Conservation (phyloP, 2,797 vertebrate species). For the Myotis vivesi region DNA sequence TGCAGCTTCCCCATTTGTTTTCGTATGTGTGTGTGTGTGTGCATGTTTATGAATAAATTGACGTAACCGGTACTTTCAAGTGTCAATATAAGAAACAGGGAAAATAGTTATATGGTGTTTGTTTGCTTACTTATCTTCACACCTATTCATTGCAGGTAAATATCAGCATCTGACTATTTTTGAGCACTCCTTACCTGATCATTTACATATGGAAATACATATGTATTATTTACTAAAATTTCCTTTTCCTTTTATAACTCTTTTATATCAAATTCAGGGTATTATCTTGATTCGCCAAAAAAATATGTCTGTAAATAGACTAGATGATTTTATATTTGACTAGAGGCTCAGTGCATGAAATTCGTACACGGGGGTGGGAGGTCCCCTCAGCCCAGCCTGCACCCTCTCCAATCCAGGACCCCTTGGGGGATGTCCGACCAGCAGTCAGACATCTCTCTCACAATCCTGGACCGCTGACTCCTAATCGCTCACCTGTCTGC, state of each 20-base stretch:
- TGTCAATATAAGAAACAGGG: background rate
- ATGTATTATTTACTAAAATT: background rate
- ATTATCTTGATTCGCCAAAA: background rate
- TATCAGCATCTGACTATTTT: background rate
- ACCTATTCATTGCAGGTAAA: background rate
- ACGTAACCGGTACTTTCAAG: background rate
- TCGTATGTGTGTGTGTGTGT: background rate
- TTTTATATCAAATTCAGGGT: background rate
- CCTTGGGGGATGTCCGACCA: too few species aligned
- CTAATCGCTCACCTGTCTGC: too few species aligned
- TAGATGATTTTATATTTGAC: background rate
- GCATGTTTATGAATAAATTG: background rate
- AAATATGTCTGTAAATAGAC: background rate
- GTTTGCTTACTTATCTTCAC: background rate
- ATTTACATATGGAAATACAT: background rate
- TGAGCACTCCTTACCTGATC: background rate
- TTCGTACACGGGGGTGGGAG: too few species aligned
- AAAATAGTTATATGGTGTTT: background rate
- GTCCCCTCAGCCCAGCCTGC: too few species aligned
- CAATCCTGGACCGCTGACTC: too few species aligned
- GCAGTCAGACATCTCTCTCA: too few species aligned
- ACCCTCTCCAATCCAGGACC: too few species aligned
- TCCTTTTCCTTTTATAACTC: background rate
- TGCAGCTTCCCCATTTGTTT: background rate
- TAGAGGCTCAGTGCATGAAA: too few species aligned